Evolutionary conservation across 1,140 invertebrate genomes (phyloP), one percentile per base, ranked within the genome.

Genomic region (Cyrtorhinus lividipennis): DNA sequence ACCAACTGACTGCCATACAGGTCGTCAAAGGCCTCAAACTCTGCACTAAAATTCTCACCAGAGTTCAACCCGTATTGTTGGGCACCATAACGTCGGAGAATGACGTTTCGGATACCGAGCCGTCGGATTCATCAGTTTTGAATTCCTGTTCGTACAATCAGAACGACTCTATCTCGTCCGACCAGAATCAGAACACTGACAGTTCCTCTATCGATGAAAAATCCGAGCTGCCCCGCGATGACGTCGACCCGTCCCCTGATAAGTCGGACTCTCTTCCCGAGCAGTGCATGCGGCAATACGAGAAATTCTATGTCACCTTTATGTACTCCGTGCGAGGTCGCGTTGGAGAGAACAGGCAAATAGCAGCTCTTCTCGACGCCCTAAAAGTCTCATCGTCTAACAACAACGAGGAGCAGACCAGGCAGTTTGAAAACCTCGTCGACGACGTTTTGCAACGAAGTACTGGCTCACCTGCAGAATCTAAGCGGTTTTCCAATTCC

Each of bases 11-110:
- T 45, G 76, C 83, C 10, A 67, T 72, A 24, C 86, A 90, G 70
- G 78, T 89, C 0, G 79, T 78, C 0, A 75, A 76, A 24, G 81
- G 81, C 66, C 75, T 91, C 2, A 75, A 79, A 58, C 73, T 90
- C 0, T 88, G 85, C 69, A 81, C 80, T 27, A 88, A 88, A 74
- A 84, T 92, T 66, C 74, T 91, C 18, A 83, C 81, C 0, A 84
- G 86, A 71, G 84, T 90, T 1, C 86, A 88, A 69, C 86, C 86
- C 12, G 59, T 68, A 64, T 70, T 13, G 63, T 70, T 20, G 62
- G 62, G n/a, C 61, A 65, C 44, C 65, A 61, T 18, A 62, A 60
- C 20, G 26, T 20, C 26, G 45, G 45, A 48, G 30, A 38, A 10
- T 12, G 45, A 48, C 1, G 24, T 62, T 20, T 45, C 56, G 18